Percentiles rank a stretch among this genome's conserved stretches.
Conservation (phyloP, 2,113 vertebrate genomes). For the Syrmaticus mikado region DNA sequence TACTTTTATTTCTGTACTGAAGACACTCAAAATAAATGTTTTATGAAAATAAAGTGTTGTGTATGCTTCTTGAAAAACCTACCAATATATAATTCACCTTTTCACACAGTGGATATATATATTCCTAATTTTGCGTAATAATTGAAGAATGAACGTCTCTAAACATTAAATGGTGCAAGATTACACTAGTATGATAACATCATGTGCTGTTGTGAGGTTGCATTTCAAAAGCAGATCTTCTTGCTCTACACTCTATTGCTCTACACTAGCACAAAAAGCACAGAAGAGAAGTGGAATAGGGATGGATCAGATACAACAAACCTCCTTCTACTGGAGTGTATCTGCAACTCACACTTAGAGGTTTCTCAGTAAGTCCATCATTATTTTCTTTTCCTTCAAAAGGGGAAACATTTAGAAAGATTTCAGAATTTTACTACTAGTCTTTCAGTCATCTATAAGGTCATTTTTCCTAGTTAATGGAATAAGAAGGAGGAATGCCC, state of each 20-base stretch:
- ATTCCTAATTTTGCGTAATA: neutral
- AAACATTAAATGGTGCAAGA: neutral
- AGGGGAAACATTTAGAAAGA: neutral
- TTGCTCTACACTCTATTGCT: neutral
- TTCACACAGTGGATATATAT: neutral
- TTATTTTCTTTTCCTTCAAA: neutral
- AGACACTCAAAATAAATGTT: conserved; percentile 21
- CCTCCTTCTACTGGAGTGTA: neutral
- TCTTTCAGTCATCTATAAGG: neutral
- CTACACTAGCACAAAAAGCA: neutral
- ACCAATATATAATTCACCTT: neutral
- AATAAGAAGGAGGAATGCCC: neutral
- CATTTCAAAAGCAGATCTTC: neutral
- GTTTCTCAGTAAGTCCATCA: neutral
- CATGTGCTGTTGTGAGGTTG: neutral
- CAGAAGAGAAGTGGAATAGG: neutral
- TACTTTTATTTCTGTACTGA: conserved; percentile 32
- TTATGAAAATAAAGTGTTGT: neutral
- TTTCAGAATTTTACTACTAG: neutral
- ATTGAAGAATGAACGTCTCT: neutral
- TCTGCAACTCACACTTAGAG: neutral
- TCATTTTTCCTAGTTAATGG: neutral
- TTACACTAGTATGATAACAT: neutral
- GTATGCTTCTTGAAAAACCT: neutral
- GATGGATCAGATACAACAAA: neutral